These are phyloP conservation scores for Sphaeridia pumilis DNA, from an alignment of 2,888 invertebrate species.

Conservation along the genomic window DNA sequence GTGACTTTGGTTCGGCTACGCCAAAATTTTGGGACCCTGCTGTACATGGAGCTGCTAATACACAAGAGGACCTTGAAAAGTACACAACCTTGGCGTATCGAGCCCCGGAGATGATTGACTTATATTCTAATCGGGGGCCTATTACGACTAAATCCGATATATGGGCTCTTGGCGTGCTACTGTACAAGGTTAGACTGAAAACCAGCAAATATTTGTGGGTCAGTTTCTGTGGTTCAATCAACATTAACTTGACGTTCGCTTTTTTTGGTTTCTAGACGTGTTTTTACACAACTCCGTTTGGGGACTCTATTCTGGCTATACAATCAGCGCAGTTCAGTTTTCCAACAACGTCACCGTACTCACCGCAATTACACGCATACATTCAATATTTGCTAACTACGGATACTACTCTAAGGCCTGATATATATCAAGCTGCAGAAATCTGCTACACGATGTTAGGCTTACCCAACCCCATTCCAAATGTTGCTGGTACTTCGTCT, in stretches of 20 bases:
- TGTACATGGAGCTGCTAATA: slow-evolving; percentile 53
- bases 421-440: slow-evolving; percentile 57
- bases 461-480: slow-evolving; percentile 18
- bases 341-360: slow-evolving; percentile 66
- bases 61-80: slow-evolving; percentile 74
- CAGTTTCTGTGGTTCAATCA: neutral
- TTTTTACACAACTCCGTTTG: slow-evolving; percentile 79
- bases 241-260: neutral
- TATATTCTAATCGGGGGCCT: slow-evolving; percentile 49
- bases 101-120: slow-evolving; percentile 86
- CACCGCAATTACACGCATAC: slow-evolving; percentile 56
- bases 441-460: slow-evolving; percentile 18
- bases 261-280: slow-evolving; percentile 52
- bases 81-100: slow-evolving; percentile 84
- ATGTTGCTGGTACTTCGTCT: slow-evolving; percentile 14
- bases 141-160: slow-evolving; percentile 81
- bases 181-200: slow-evolving; percentile 25
- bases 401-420: slow-evolving; percentile 68
- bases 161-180: slow-evolving; percentile 49
- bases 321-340: slow-evolving; percentile 77
- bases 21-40: slow-evolving; percentile 59
- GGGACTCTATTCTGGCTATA: slow-evolving; percentile 83
- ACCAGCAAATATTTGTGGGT: slow-evolving; percentile 2
- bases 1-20: slow-evolving; percentile 92
- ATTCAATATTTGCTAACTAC: slow-evolving; percentile 78